Percentiles rank a stretch among this genome's conserved stretches.
Conservation (phyloP, 2,797 vertebrate species). For the Tiaroga cobitis region DNA sequence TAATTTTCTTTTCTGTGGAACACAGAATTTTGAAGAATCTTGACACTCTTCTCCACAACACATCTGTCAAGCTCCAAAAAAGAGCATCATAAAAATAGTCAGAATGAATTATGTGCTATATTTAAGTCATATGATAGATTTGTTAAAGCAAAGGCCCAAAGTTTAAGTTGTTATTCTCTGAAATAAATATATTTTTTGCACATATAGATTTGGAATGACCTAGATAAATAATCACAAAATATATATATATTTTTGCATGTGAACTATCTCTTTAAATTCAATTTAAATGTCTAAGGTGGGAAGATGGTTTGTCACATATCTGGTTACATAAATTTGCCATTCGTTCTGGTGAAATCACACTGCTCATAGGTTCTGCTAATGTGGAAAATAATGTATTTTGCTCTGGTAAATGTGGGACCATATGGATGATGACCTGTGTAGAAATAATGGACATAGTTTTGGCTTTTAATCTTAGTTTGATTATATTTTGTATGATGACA, state of each 20-base stretch:
- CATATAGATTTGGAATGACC: background rate
- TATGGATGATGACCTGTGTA: constrained; percentile 20
- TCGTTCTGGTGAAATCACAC: background rate
- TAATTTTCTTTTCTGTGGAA: background rate
- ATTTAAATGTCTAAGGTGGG: background rate
- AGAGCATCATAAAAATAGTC: background rate
- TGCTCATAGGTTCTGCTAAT: constrained; percentile 24
- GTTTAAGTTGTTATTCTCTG: background rate
- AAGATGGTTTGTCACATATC: background rate
- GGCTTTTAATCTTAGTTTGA: constrained; percentile 20
- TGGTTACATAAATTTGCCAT: too few relatives aligned
- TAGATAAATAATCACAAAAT: constrained; percentile 8
- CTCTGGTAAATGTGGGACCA: constrained; percentile 27
- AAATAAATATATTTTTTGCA: background rate
- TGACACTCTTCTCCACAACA: background rate
- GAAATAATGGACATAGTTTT: constrained; percentile 1
- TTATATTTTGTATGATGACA: constrained; percentile 27
- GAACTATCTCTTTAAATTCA: background rate
- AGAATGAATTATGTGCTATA: background rate
- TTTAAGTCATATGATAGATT: background rate
- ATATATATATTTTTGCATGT: background rate
- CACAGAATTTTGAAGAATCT: background rate
- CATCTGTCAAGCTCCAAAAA: background rate
- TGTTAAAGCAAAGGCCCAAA: background rate
- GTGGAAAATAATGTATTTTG: constrained; percentile 2